Conservation (phyloP, 2,797 vertebrate species). For the Chaunax sp. region DNA sequence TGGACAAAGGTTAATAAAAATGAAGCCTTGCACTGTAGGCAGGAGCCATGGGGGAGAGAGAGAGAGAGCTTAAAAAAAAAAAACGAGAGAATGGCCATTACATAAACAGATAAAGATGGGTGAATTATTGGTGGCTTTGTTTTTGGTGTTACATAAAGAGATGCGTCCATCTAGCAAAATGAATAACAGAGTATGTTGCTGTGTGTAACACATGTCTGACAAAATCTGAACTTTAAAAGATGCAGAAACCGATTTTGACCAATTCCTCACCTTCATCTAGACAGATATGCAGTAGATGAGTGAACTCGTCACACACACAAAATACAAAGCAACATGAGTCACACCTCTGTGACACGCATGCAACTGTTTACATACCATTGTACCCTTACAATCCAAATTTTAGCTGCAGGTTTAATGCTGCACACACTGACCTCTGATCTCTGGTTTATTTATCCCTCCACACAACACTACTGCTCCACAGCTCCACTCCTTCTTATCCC, state of each 20-base stretch:
- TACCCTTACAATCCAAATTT: constrained; percentile 8
- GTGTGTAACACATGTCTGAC: constrained; percentile 23
- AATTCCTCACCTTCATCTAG: constrained; percentile 6
- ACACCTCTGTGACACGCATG: constrained; percentile 9
- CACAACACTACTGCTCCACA: constrained; percentile 33
- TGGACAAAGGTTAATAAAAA: constrained; percentile 85
- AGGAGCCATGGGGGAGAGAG: constrained; percentile 60
- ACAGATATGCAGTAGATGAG: background rate
- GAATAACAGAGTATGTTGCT: constrained; percentile 37
- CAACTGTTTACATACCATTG: background rate
- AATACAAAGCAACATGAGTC: background rate
- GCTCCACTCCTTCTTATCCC: constrained; percentile 40
- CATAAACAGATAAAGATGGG: constrained; percentile 83
- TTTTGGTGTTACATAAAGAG: constrained; percentile 79
- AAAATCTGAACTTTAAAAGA: constrained; percentile 27
- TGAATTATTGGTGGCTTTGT: constrained; percentile 78
- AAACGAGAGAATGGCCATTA: constrained; percentile 77
- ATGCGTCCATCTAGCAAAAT: constrained; percentile 57
- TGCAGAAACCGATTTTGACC: constrained; percentile 6
- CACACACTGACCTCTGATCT: constrained; percentile 53
- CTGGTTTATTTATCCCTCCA: constrained; percentile 63
- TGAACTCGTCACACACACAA: background rate
- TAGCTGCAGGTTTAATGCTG: constrained; percentile 13
- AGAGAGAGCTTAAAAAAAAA: constrained; percentile 42
- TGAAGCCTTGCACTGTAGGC: constrained; percentile 73